Percentiles rank a stretch among this genome's conserved stretches.
phyloP scores from a whole-genome alignment of 2,888 invertebrate genomes.

The Pherbina coryleti region DNA sequence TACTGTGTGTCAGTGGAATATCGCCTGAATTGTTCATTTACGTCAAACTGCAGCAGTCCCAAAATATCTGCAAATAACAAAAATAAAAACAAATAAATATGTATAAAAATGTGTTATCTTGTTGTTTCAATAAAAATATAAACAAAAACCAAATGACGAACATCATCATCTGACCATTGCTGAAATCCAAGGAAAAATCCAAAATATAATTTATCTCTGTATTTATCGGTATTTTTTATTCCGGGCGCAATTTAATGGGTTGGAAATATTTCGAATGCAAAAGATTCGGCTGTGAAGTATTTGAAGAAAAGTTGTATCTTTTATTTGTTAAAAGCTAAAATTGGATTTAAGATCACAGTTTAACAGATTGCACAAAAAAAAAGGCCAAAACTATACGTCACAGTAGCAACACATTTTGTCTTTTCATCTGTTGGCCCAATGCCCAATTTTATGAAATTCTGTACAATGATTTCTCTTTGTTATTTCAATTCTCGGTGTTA shows the following conservation, averaged over 20 bases:
- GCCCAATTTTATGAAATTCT: conserved; percentile 5
- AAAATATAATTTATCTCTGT: background rate
- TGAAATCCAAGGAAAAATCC: background rate
- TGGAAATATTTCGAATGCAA: background rate
- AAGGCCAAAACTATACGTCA: too few species aligned
- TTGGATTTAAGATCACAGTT: too few species aligned
- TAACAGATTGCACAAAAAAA: too few species aligned
- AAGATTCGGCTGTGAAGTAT: background rate
- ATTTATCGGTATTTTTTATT: background rate
- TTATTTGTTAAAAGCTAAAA: too few species aligned
- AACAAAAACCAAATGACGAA: background rate
- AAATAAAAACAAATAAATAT: conserved; percentile 39
- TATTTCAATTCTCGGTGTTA: background rate
- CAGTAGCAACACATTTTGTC: background rate
- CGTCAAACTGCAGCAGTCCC: conserved; percentile 58
- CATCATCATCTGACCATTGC: background rate
- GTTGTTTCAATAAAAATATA: background rate
- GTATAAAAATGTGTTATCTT: conserved; percentile 33
- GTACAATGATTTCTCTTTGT: background rate
- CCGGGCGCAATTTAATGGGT: background rate
- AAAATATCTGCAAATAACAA: conserved; percentile 50
- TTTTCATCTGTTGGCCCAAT: conserved; percentile 2
- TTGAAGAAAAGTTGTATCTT: too few species aligned
- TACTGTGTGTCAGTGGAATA: conserved; percentile 64
- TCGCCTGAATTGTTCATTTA: conserved; percentile 69